Evolutionary conservation across 1,140 invertebrate genomes (phyloP), one percentile per base, ranked within the genome.

Genomic region (Drosophila albomicans): DNA sequence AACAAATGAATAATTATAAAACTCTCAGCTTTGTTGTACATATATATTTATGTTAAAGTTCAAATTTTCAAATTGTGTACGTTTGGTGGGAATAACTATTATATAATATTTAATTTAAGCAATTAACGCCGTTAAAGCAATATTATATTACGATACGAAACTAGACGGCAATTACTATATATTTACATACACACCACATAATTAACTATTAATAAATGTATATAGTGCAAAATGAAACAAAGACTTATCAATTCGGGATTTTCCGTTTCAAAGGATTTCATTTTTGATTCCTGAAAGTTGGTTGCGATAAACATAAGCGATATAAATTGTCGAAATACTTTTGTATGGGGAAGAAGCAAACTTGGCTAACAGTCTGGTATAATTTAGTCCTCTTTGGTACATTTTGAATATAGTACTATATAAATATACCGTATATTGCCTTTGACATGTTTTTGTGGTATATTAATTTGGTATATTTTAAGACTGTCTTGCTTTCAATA

Each of bases 151-250:
- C 32, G 46, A 72, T 71, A 61, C 57, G 58, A 65, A 81, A 49
- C 28, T 2, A 69, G 69, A 88, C 79, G 78, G 72, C 80, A 86
- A 80, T 70, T 51, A 70, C 57, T 64, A 75, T 58, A 75, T 32
- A 16, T 38, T 49, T 30, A 45, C 43, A 65, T 51, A 61, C 52
- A 65, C 54, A 58, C 20, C 20, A 25, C 20, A 25, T 25, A 25
- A 25, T 25, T 69, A 78, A 57, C 59, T 66, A 64, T 73, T 59
- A 82, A 77, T 87, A 75, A 78, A 77, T 87, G 84, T 87, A 87
- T 87, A 87, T 88, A 74, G 71, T 62, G 65, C 32, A 51, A 54
- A 72, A 74, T 62, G 61, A 74, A 69, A 30, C 11, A 38, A 48
- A 68, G 20, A 4, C 20, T 25, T 25, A 25, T 25, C 3, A 25